phyloP scores from a whole-genome alignment of 2,797 vertebrate species.

The Furcifer pardalis region DNA sequence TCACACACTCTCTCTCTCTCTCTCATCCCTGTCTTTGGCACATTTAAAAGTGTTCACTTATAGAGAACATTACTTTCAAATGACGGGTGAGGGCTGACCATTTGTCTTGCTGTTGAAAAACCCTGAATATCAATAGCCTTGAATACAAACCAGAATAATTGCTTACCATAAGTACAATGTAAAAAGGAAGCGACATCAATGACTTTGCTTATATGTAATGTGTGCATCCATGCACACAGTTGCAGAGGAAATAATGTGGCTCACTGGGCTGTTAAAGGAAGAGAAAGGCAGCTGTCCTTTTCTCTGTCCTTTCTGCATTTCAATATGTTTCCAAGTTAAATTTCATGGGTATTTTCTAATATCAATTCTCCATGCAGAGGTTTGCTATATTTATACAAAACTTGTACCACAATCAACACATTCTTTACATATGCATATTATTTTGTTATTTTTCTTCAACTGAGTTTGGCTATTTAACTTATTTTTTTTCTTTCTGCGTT shows the following conservation, averaged over 20 bases:
- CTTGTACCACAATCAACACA: not conserved
- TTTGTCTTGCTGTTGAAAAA: not conserved
- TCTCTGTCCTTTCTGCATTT: not conserved
- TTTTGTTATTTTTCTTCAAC: not conserved
- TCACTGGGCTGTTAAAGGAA: not conserved
- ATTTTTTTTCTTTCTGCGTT: not conserved
- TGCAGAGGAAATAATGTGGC: not conserved
- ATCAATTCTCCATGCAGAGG: not conserved
- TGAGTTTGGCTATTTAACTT: not conserved
- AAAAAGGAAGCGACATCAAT: not conserved
- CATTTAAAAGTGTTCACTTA: too few relatives aligned
- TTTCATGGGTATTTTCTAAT: not conserved
- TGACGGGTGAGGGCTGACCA: too few relatives aligned
- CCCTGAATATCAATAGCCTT: not conserved
- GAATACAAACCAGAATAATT: not conserved
- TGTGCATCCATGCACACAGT: not conserved
- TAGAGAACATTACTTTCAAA: too few relatives aligned
- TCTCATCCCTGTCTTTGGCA: too few relatives aligned
- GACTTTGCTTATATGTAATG: not conserved
- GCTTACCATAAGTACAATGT: not conserved
- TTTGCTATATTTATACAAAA: not conserved
- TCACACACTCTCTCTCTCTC: too few relatives aligned
- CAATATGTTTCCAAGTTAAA: not conserved
- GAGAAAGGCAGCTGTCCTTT: not conserved
- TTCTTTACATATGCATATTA: not conserved